Percentiles rank a stretch among this genome's conserved stretches.
Evolutionary conservation across 2,888 invertebrate genomes (phyloP).

Genomic region (Drosophila neotestacea): DNA sequence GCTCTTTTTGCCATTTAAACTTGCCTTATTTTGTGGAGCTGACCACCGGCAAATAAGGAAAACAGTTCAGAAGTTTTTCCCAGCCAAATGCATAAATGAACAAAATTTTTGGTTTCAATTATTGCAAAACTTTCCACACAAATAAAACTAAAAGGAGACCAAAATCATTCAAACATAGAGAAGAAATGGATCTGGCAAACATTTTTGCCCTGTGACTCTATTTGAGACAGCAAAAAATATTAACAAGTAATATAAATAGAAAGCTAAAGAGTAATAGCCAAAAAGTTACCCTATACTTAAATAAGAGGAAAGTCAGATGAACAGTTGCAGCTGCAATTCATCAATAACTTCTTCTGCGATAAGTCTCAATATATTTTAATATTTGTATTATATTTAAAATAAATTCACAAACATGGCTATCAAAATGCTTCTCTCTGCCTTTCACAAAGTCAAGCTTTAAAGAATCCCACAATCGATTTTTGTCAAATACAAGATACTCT

Average conservation of each 20-base stretch:
- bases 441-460: too few species aligned
- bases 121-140: constrained; percentile 71
- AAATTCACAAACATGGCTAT: too few species aligned
- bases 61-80: constrained; percentile 64
- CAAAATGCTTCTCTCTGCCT: too few species aligned
- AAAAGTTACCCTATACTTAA: not conserved
- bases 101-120: constrained; percentile 76
- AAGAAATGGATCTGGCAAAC: not conserved
- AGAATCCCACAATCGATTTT: not conserved
- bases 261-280: not conserved
- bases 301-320: too few species aligned
- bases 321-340: too few species aligned
- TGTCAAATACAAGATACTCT: not conserved
- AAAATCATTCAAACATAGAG: constrained; percentile 8
- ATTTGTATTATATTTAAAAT: too few species aligned
- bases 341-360: too few species aligned
- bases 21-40: constrained; percentile 66
- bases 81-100: constrained; percentile 62
- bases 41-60: constrained; percentile 51
- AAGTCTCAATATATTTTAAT: too few species aligned
- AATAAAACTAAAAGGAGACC: constrained; percentile 29
- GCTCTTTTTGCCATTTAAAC: constrained; percentile 64
- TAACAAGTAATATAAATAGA: not conserved
- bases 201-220: not conserved
- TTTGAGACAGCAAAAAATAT: not conserved